These are phyloP conservation scores for Drosophila mayaguana DNA, from an alignment of 2,888 invertebrate species.

Conservation along the genomic window DNA sequence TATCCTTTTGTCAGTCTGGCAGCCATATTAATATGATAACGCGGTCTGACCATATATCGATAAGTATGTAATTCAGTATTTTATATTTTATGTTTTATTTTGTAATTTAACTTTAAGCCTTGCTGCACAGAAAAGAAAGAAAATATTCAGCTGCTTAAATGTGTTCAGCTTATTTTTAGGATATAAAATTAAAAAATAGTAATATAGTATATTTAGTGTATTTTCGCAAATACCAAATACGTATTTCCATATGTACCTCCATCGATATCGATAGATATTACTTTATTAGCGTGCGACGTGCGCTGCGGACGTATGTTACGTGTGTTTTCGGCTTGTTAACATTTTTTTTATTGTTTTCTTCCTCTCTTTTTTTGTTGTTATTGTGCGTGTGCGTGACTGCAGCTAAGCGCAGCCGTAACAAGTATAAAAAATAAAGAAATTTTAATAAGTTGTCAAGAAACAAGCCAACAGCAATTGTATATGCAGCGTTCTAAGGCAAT, in stretches of 20 bases:
- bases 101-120: background rate
- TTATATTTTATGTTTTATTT: background rate
- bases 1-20: background rate
- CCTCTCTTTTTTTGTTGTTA: slow-evolving; percentile 51
- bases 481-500: slow-evolving; percentile 18
- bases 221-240: slow-evolving; percentile 42
- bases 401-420: slow-evolving; percentile 25
- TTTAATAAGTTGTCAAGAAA: slow-evolving; percentile 2
- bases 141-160: no score
- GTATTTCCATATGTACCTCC: slow-evolving; percentile 22
- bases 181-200: background rate
- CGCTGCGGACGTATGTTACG: slow-evolving; percentile 72
- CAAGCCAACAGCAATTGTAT: slow-evolving; percentile 4
- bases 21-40: background rate
- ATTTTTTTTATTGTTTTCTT: slow-evolving; percentile 56
- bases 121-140: background rate
- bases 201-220: slow-evolving; percentile 20
- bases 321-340: slow-evolving; percentile 75
- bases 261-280: slow-evolving; percentile 45
- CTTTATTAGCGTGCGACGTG: slow-evolving; percentile 62
- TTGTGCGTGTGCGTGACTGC: slow-evolving; percentile 57
- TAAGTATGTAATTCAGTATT: background rate
- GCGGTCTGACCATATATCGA: slow-evolving; percentile 5
- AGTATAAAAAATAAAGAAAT: slow-evolving; percentile 19
- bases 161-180: background rate